phyloP scores from a whole-genome alignment of 2,113 vertebrate genomes.

The Tyrannus savana region DNA sequence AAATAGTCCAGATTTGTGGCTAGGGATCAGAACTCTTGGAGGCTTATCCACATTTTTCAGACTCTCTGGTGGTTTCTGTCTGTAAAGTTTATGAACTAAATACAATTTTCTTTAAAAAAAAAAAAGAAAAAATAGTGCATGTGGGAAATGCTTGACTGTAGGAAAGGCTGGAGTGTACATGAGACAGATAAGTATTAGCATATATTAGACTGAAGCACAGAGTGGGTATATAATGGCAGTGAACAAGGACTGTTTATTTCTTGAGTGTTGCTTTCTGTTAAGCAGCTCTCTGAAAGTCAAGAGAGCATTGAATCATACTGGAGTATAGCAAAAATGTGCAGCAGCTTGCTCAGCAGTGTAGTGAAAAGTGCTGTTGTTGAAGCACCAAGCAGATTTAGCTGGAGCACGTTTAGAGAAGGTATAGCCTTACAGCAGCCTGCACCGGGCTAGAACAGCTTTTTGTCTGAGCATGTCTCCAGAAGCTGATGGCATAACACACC shows the following conservation, averaged over 20 bases:
- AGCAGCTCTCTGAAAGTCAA: slow-evolving; percentile 44
- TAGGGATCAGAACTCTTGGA: slow-evolving; percentile 44
- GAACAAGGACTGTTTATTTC: slow-evolving; percentile 33
- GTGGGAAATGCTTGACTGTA: background rate
- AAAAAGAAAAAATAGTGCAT: background rate
- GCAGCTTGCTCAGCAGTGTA: background rate
- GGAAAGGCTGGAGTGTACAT: background rate
- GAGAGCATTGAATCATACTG: slow-evolving; percentile 12
- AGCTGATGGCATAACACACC: background rate
- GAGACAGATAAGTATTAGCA: background rate
- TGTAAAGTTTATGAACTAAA: slow-evolving; percentile 42
- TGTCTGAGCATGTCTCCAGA: background rate
- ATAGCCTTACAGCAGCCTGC: background rate
- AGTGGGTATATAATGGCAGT: background rate
- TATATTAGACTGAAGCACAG: background rate
- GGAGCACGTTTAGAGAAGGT: background rate
- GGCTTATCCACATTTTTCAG: slow-evolving; percentile 46
- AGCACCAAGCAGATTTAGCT: background rate
- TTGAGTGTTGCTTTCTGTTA: slow-evolving; percentile 35
- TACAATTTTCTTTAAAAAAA: background rate
- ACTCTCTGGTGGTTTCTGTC: slow-evolving; percentile 49
- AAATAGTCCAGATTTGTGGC: slow-evolving; percentile 55
- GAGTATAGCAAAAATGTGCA: slow-evolving; percentile 10
- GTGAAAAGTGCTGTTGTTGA: background rate
- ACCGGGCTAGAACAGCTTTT: background rate